Base-by-base conservation (phyloP, 1,140 invertebrate species). In the Chymomyza costata region DNA sequence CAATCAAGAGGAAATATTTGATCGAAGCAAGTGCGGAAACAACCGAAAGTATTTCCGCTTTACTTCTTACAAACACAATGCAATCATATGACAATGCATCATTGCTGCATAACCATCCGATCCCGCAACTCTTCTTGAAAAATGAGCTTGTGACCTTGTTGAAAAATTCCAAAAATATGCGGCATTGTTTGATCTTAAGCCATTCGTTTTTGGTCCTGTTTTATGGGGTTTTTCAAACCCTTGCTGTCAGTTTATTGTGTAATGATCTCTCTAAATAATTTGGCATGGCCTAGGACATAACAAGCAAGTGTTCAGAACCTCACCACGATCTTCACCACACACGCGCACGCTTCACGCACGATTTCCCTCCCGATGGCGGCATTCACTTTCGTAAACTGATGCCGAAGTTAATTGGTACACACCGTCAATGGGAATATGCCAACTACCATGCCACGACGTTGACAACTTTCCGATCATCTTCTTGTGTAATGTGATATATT, bases 231-330 rank as follows among this genome's bases (percentile, higher is more conserved):
- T n/a, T n/a, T 21, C 13, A 48, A 48, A 15, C 19, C 19, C 6
- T 25, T 34, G 28, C 47, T 67, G 56, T 55, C 60, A 47, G 31
- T 59, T 56, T 69, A 65, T 80, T 82, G 73, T 82, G 78, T 82
- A 82, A 82, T 80, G 73, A 83, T 65, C 68, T 54, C 71, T 74
- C 68, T 56, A 82, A 83, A 80, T 74, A 83, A 74, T 82, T 80
- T 78, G 71, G 61, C 58, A 78, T 55, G 68, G 61, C 41, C 17
- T 34, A 19, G 17, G 30, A 21, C 44, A 37, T 44, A 21, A 53
- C 41, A 45, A 13, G 32, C 32, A 17, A 38, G 8, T 14, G 35
- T 38, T 44, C 31, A 19, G 38, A 14, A 16, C 35, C 15, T 25
- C 21, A 31, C 15, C n/a, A 7, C 16, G 17, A 18, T 14, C 7